Evolutionary conservation across 2,888 invertebrate species (phyloP).

Genomic region (Ochropleura plecta): DNA sequence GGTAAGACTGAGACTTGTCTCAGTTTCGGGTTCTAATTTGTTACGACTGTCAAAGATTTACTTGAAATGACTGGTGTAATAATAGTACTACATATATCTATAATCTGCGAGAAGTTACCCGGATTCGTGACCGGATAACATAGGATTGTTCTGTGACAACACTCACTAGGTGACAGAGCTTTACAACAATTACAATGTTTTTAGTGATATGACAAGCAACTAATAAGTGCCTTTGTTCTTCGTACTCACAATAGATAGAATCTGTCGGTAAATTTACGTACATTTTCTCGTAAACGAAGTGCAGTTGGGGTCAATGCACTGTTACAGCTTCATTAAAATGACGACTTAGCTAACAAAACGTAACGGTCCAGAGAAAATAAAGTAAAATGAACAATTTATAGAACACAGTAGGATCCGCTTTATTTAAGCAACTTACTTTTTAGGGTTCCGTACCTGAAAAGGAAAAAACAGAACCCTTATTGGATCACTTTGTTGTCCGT

Average conservation of each 20-base stretch:
- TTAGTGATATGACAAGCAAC: background rate
- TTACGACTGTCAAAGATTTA: too few species aligned
- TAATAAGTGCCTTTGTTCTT: slow-evolving; percentile 25
- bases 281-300: slow-evolving; percentile 25
- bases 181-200: background rate
- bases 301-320: slow-evolving; percentile 50
- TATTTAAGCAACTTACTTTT: background rate
- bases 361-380: slow-evolving; percentile 38
- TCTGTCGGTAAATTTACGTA: slow-evolving; percentile 9
- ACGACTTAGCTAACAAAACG: slow-evolving; percentile 38
- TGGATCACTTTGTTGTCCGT: too few species aligned
- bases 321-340: slow-evolving; percentile 53
- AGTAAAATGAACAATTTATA: slow-evolving; percentile 23
- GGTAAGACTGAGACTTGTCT: too few species aligned
- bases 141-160: background rate
- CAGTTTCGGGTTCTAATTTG: too few species aligned
- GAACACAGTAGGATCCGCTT: slow-evolving; percentile 20
- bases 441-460: too few species aligned
- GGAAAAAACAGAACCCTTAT: too few species aligned
- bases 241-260: slow-evolving; percentile 18
- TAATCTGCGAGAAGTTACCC: too few species aligned
- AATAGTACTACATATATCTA: too few species aligned
- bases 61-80: too few species aligned
- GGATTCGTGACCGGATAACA: too few species aligned
- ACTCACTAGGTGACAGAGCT: background rate